These are phyloP conservation scores for Oopsacas minuta DNA, from an alignment of 37 sponge, comb jelly and placozoan genomes.

Conservation along the genomic window DNA sequence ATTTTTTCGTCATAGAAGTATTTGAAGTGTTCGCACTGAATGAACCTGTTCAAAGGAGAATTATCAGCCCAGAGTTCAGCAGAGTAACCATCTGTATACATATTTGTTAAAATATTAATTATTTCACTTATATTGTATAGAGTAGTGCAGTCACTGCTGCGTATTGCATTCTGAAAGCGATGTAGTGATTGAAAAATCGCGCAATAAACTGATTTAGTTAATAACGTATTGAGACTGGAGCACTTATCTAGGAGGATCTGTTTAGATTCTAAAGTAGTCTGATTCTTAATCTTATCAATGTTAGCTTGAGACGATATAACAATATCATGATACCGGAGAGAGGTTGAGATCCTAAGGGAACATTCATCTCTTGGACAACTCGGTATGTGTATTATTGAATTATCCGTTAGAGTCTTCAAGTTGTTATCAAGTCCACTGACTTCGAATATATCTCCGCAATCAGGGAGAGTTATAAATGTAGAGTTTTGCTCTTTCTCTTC, in stretches of 20 bases:
- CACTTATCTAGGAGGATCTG: neutral
- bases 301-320: neutral
- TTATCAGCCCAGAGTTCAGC: neutral
- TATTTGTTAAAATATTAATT: neutral
- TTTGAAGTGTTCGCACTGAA: neutral
- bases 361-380: neutral
- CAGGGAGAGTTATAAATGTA: constrained; percentile 50
- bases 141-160: neutral
- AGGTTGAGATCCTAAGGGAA: neutral
- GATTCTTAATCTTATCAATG: neutral
- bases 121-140: neutral
- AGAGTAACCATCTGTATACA: neutral
- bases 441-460: constrained; percentile 71
- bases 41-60: neutral
- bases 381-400: neutral
- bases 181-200: neutral
- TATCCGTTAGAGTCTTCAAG: neutral
- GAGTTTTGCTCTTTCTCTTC: constrained; percentile 60
- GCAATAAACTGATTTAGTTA: neutral
- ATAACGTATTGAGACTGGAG: neutral
- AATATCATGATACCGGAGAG: neutral
- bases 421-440: constrained; percentile 37
- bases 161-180: neutral
- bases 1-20: neutral
- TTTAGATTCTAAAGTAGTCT: neutral